Conservation (phyloP, 2,888 invertebrate genomes). For the Spatulosminthurus flaviceps region DNA sequence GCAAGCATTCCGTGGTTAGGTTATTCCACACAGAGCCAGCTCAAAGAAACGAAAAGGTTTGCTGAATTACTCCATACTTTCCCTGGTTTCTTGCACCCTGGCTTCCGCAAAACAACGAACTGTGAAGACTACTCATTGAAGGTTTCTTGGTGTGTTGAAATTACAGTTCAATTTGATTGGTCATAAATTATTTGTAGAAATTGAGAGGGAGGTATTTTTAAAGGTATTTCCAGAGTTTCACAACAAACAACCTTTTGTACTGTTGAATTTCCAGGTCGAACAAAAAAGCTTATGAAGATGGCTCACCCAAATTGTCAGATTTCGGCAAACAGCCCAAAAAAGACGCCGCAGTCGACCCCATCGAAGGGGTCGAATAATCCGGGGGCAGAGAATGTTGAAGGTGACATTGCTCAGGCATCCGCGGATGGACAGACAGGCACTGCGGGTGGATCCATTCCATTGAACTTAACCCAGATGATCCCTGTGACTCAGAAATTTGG, state of each 20-base stretch:
- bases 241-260: no score
- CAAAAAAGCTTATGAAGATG: slow-evolving; percentile 45
- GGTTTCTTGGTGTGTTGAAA: no score
- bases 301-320: slow-evolving; percentile 62
- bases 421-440: slow-evolving; percentile 43
- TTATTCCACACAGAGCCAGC: not conserved
- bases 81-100: not conserved
- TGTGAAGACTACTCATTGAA: no score
- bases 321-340: slow-evolving; percentile 60
- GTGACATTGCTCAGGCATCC: not conserved
- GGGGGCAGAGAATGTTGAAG: slow-evolving; percentile 6
- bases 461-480: slow-evolving; percentile 54
- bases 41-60: not conserved
- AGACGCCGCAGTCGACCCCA: slow-evolving; percentile 61
- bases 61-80: not conserved
- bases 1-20: not conserved
- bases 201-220: no score
- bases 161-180: no score
- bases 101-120: not conserved
- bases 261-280: not conserved
- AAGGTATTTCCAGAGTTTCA: no score
- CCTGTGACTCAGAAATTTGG: slow-evolving; percentile 61
- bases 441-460: slow-evolving; percentile 53
- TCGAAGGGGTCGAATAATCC: slow-evolving; percentile 53
- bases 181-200: no score